These are phyloP conservation scores for Haplochromis vanheusdeni DNA, from an alignment of 2,113 vertebrate genomes.

Conservation along the genomic window DNA sequence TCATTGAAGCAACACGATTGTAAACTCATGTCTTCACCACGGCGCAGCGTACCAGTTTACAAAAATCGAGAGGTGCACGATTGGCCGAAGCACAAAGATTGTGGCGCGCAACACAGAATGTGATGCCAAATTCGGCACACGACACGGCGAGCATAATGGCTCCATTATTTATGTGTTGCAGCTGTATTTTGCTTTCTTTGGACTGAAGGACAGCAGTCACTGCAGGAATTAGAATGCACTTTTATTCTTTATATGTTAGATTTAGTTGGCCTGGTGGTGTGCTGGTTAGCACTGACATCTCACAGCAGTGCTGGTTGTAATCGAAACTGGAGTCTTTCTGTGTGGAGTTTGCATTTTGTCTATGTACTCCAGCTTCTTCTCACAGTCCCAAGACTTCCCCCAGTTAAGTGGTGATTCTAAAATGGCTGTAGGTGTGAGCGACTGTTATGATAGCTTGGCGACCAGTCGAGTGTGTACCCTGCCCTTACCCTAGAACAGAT, in stretches of 20 bases:
- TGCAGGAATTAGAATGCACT: neutral
- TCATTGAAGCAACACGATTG: neutral
- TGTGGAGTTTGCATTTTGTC: neutral
- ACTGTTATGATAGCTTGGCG: neutral
- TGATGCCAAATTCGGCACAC: neutral
- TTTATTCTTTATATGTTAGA: neutral
- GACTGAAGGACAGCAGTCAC: neutral
- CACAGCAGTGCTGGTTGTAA: neutral
- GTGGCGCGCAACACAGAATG: neutral
- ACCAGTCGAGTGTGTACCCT: neutral
- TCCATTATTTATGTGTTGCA: neutral
- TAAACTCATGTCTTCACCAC: neutral
- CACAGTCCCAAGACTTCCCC: neutral
- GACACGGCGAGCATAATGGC: neutral
- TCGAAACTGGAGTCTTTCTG: neutral
- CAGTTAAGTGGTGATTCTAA: neutral
- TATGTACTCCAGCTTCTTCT: neutral
- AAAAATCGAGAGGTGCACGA: neutral
- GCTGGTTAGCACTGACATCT: neutral
- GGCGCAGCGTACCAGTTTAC: neutral
- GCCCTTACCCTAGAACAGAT: neutral
- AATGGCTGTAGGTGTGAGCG: neutral
- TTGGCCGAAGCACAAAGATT: neutral
- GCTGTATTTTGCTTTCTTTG: neutral
- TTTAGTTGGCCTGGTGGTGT: neutral